Evolutionary conservation across 92 coral and sea anemone genomes (phyloP).

Genomic region (Palythoa grandiflora): DNA sequence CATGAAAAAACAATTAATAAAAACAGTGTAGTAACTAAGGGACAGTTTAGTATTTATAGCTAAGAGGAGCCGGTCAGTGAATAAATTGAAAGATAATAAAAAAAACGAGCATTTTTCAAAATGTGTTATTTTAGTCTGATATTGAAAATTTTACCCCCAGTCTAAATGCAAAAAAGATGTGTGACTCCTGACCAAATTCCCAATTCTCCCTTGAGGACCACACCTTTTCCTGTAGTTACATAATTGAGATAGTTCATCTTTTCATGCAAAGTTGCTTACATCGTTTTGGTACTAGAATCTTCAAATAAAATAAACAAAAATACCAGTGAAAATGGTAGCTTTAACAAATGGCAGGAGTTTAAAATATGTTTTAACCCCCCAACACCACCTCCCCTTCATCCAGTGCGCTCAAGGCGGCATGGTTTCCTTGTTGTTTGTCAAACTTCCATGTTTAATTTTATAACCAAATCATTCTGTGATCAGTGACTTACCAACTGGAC

Average conservation of each 20-base stretch:
- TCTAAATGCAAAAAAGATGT: conserved; percentile 19
- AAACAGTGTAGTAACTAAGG: conserved; percentile 5
- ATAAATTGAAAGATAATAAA: conserved; percentile 20
- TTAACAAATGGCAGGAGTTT: conserved; percentile 20
- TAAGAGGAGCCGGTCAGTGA: conserved; percentile 13
- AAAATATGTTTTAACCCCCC: conserved; percentile 33
- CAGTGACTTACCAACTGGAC: conserved; percentile 41
- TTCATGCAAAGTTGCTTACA: neutral
- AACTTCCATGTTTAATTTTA: conserved; percentile 13
- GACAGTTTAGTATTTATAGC: conserved; percentile 10
- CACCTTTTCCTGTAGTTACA: conserved; percentile 35
- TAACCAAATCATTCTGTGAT: neutral
- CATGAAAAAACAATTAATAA: conserved; percentile 5
- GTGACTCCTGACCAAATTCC: conserved; percentile 7
- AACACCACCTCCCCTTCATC: conserved; percentile 6
- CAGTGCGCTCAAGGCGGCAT: conserved; percentile 15
- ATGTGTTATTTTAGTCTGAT: no score
- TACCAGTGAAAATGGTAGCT: conserved; percentile 26
- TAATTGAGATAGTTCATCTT: conserved; percentile 11
- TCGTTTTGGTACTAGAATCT: neutral
- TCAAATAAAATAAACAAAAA: conserved; percentile 13
- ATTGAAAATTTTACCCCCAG: no score
- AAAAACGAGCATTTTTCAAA: no score
- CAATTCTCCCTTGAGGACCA: conserved; percentile 24
- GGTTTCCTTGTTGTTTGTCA: conserved; percentile 19